Evolutionary conservation across 2,113 vertebrate genomes (phyloP).

Genomic region (Elachura formosa): DNA sequence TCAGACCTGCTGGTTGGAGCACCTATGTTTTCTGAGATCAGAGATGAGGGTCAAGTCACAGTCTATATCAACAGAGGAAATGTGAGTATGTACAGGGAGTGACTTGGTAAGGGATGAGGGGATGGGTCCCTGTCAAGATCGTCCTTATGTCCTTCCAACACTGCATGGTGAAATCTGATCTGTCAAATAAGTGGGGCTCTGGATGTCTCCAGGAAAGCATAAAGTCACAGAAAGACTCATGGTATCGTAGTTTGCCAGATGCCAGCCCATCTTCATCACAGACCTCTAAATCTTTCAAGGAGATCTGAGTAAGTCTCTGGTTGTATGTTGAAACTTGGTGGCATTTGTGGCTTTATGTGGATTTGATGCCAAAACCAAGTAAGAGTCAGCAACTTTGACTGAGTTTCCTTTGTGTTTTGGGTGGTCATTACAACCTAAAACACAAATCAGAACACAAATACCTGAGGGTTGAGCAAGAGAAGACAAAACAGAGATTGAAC

Average conservation of each 20-base stretch:
- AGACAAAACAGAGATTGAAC: not conserved
- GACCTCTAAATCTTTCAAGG: not conserved
- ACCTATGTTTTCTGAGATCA: constrained; percentile 92
- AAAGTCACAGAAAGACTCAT: not conserved
- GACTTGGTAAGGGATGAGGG: not conserved
- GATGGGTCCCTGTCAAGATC: not conserved
- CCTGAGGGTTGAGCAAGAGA: not conserved
- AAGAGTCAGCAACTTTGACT: not conserved
- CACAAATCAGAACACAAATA: not conserved
- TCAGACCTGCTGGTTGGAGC: constrained; percentile 97
- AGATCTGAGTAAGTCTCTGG: not conserved
- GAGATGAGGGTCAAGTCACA: constrained; percentile 95
- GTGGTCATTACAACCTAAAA: not conserved
- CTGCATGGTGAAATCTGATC: not conserved
- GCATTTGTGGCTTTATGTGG: not conserved
- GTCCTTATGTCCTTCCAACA: not conserved
- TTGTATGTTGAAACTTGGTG: constrained; percentile 8
- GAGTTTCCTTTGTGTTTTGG: constrained; percentile 31
- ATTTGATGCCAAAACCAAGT: constrained; percentile 3
- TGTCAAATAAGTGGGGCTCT: not conserved
- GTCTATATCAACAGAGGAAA: constrained; percentile 96
- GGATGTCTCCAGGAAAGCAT: not conserved
- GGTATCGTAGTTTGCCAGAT: not conserved
- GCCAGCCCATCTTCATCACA: not conserved
- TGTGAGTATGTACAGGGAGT: constrained; percentile 77